These are phyloP conservation scores for Ichneumon xanthorius DNA, from an alignment of 2,888 invertebrate species.

Conservation along the genomic window DNA sequence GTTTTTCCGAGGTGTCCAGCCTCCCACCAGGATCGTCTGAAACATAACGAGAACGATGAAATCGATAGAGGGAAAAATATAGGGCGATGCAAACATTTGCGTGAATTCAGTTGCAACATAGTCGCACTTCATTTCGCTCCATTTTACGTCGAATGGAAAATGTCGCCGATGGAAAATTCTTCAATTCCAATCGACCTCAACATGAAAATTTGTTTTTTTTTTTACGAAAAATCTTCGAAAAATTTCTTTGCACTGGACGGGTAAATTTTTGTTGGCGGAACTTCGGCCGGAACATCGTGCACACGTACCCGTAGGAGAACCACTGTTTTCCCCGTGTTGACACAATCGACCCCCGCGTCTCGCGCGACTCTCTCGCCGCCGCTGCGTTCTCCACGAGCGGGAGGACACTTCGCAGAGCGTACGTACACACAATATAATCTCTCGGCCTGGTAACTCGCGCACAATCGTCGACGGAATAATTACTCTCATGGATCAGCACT, in stretches of 20 bases:
- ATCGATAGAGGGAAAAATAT: conserved; percentile 59
- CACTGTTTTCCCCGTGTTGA: conserved; percentile 74
- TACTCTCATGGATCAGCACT: conserved; percentile 1
- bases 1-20: conserved; percentile 77
- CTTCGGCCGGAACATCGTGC: conserved; percentile 33
- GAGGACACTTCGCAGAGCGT: conserved; percentile 39
- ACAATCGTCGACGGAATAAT: conserved; percentile 65
- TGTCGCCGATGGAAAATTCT: too few relatives aligned
- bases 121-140: not conserved
- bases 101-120: not conserved
- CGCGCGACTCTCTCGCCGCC: conserved; percentile 64
- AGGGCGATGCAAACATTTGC: conserved; percentile 31
- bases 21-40: conserved; percentile 76
- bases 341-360: conserved; percentile 75
- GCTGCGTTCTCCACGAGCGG: conserved; percentile 44
- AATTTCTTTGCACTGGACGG: conserved; percentile 11
- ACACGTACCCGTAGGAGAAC: conserved; percentile 70
- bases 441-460: conserved; percentile 65
- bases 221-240: not conserved
- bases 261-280: conserved; percentile 26
- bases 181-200: too few relatives aligned
- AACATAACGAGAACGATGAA: conserved; percentile 73
- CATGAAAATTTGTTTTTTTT: too few relatives aligned
- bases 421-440: conserved; percentile 47
- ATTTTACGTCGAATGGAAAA: too few relatives aligned